phyloP scores from a whole-genome alignment of 2,797 vertebrate species.

The Babyrousa celebensis region DNA sequence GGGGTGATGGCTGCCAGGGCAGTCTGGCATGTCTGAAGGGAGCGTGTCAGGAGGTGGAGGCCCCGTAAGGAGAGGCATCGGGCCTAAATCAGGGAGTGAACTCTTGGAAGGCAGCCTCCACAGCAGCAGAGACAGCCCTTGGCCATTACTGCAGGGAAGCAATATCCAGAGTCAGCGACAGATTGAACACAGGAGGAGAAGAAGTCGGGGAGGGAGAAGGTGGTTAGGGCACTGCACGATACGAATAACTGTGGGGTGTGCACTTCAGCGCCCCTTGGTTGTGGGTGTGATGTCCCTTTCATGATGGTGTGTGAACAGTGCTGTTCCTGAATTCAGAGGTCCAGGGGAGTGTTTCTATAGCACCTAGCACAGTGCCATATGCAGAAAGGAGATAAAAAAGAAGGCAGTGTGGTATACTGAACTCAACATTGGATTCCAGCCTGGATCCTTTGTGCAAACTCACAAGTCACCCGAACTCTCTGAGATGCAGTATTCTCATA shows the following conservation, averaged over 20 bases:
- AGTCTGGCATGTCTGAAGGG: constrained; percentile 41
- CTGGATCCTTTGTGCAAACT: background rate
- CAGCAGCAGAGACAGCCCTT: constrained; percentile 65
- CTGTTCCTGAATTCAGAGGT: background rate
- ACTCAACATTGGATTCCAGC: constrained; percentile 6
- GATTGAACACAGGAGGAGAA: constrained; percentile 59
- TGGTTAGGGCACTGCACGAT: background rate
- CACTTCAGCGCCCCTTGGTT: background rate
- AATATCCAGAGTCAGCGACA: constrained; percentile 30
- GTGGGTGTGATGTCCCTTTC: constrained; percentile 45
- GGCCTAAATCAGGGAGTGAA: constrained; percentile 47
- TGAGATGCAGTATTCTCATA: constrained; percentile 10
- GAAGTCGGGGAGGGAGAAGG: background rate
- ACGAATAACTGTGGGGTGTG: constrained; percentile 28
- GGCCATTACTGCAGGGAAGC: constrained; percentile 51
- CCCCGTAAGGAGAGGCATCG: constrained; percentile 23
- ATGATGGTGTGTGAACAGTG: background rate
- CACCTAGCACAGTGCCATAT: constrained; percentile 4
- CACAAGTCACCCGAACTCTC: background rate
- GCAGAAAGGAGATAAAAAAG: constrained; percentile 12
- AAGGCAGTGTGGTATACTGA: background rate
- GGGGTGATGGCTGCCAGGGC: constrained; percentile 55
- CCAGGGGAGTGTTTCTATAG: constrained; percentile 48
- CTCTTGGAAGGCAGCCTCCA: constrained; percentile 53
- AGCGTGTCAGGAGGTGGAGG: constrained; percentile 50